Evolutionary conservation across 2,113 vertebrate genomes (phyloP), one percentile per base, ranked within the genome.

Genomic region (Danio rerio): DNA sequence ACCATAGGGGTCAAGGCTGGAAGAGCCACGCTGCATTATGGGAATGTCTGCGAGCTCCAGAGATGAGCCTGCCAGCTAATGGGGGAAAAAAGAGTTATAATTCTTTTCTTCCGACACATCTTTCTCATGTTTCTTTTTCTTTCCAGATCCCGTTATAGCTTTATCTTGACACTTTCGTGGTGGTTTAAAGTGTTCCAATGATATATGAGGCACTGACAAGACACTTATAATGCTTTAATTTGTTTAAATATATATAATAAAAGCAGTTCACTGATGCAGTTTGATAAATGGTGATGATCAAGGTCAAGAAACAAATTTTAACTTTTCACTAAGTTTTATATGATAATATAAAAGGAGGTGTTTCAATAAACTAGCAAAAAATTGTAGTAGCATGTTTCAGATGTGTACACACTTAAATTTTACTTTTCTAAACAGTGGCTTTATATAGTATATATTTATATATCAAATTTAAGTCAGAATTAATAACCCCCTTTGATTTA

Each of bases 11-110:
- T 84, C 80, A 80, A 68, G 8, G 50, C 70, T 71, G 21, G 43
- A 61, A 80, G 62, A 18, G 42, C 70, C 40, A 53, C 50, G 82
- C n/a, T 83, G 86, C 77, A 87, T 83, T 83, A 78, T 87, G 78
- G 78, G 65, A 80, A 74, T 66, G 56, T 78, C 16, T 68, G 73
- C 56, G n/a, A 42, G 50, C 65, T 68, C 31, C 45, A 68, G 31
- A 55, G 81, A 81, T 75, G 65, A 69, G 74, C 50, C 77, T 53
- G 49, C 21, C 59, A 40, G 49, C 62, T 79, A 79, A 79, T 79
- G 49, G 61, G 10, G 58, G 31, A 31, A 31, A 77, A 68, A 75
- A 69, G 73, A 58, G 55, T 42, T 65, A 69, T 59, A 70, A 69
- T 62, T 78, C n/a, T 70, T 61, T 53, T 62, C n/a, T 62, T 43